These are phyloP conservation scores for Moxostoma hubbsi DNA, from an alignment of 2,797 vertebrate genomes.

Conservation along the genomic window DNA sequence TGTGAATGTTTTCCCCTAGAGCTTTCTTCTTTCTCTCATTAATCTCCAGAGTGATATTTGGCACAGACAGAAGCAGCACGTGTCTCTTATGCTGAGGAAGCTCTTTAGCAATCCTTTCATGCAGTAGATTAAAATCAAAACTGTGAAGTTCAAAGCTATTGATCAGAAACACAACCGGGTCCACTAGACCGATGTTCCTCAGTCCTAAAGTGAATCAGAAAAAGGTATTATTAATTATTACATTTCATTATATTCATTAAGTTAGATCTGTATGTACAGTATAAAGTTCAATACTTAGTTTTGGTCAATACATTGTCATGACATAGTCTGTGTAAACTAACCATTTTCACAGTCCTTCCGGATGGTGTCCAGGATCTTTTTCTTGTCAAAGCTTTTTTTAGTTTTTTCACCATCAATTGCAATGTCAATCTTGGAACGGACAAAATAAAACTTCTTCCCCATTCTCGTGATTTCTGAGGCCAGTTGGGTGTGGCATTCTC, in stretches of 20 bases:
- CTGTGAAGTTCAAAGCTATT: slow-evolving; percentile 61
- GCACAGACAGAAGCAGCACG: slow-evolving; percentile 61
- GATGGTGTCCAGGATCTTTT: slow-evolving; percentile 56
- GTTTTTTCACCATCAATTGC: slow-evolving; percentile 65
- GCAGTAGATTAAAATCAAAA: slow-evolving; percentile 69
- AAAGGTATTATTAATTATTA: not conserved
- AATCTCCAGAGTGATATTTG: slow-evolving; percentile 8
- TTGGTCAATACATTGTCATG: not conserved
- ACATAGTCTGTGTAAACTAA: not conserved
- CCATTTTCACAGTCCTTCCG: slow-evolving; percentile 61
- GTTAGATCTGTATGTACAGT: too few relatives aligned
- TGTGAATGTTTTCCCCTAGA: slow-evolving; percentile 46
- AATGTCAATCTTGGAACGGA: slow-evolving; percentile 74
- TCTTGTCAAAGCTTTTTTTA: slow-evolving; percentile 63
- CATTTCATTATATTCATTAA: not conserved
- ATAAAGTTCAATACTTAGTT: not conserved
- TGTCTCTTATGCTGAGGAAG: slow-evolving; percentile 70
- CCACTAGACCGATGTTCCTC: not conserved
- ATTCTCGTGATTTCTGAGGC: slow-evolving; percentile 69
- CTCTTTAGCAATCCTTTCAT: slow-evolving; percentile 71
- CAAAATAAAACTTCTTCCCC: slow-evolving; percentile 75
- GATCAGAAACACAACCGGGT: slow-evolving; percentile 65
- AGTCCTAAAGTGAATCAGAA: not conserved
- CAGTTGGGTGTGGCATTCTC: slow-evolving; percentile 67
- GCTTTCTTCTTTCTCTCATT: not conserved